Evolutionary conservation across 2,113 vertebrate species (phyloP), one percentile per base, ranked within the genome.

Genomic region (Martes martes): DNA sequence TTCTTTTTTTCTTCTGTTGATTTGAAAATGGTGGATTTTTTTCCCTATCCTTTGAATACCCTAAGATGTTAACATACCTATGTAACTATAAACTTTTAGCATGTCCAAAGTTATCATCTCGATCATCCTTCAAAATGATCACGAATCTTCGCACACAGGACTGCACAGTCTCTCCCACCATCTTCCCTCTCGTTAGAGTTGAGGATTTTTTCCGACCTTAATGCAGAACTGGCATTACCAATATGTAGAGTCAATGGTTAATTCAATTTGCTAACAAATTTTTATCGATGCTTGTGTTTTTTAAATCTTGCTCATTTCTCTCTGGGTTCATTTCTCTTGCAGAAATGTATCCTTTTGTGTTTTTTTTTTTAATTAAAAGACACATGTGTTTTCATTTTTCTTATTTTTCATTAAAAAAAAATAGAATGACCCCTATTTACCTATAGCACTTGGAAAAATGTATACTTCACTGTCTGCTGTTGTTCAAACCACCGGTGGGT

Each of bases 11-110:
- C 18, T 24, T 36, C n/a, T 63, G 7, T 87, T 52, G 18, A 52
- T 45, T 95, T 89, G 83, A 84, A 86, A 95, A 67, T 16, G 47
- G 63, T 78, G 47, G 52, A 93, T 61, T 84, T 96, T 79, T 85
- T 52, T n/a, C 16, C 15, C 39, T 45, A 19, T 76, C 26, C 8
- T 57, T 59, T 91, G 78, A 61, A 26, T 89, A 61, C 39, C 50
- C n/a, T 84, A 92, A 97, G 94, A 94, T 67, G 18, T 92, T 95
- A 92, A 74, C 52, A 39, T 55, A 55, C 50, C 15, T 28, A 94
- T 92, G 94, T 94, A 84, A 94, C 47, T 71, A 78, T 79, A 93
- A 14, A 42, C 26, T 89, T 95, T 78, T 42, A 87, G 36, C 50
- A 91, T 65, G 15, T 78, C 50, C 78, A 63, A 83, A 93, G 45